Base-by-base conservation (phyloP, 2,888 invertebrate genomes). In the Pterostichus madidus region DNA sequence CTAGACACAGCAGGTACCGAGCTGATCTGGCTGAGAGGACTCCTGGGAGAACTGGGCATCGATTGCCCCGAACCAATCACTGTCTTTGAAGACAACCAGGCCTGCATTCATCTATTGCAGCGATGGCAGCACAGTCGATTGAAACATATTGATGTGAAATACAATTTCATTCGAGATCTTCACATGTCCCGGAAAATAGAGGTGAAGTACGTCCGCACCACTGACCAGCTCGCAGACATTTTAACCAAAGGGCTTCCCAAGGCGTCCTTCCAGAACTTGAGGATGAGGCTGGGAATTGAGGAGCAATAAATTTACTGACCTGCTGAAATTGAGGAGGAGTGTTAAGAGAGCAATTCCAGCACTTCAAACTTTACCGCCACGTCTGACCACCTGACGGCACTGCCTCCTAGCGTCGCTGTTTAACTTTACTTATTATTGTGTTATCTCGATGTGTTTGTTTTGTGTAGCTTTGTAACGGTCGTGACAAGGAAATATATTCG, bases 1-100 rank as follows among this genome's bases (percentile, higher is more conserved):
- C 80, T 86, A n/a, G 84, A 85, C 2, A 84, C 71, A 8, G 86
- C 85, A 5, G 85, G 84, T n/a, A n/a, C 7, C 52, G 86, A 87
- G 49, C 13, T 85, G 5, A 39, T 86, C n/a, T 86, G 87, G 86
- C 32, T 86, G n/a, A 84, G 79, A 82, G 80, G 81, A 35, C 64
- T 87, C 3, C 53, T 87, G 11, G n/a, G 75, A 0, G 86, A 86
- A 31, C 49, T 86, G 10, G 75, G 73, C 0, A 31, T 81, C 13
- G 24, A 13, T 5, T 61, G 61, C 11, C 10, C 6, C 4, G 5
- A 39, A 53, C 80, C 71, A 6, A 35, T 71, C 8, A 71, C 13
- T 0, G 56, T 80, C 17, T 80, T n/a, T 15, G 80, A 80, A 11
- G 80, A 80, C 35, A 80, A 80, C 35, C 80, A 80, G 17, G 44